Evolutionary conservation across 2,797 vertebrate species (phyloP).

Genomic region (Cetoscarus ocellatus): DNA sequence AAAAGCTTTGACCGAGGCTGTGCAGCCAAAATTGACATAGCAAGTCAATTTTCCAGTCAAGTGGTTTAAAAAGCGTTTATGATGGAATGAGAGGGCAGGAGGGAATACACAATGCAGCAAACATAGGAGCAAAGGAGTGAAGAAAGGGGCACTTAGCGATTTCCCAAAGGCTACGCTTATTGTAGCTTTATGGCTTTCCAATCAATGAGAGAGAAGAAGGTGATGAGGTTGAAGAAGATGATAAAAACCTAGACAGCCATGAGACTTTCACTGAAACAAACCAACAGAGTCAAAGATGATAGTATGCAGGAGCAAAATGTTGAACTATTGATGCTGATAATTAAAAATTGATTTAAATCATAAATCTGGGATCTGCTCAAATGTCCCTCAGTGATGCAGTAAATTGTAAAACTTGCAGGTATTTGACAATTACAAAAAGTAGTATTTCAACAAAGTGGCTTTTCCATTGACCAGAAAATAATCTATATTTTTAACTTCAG

Average conservation of each 20-base stretch:
- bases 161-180: slow-evolving; percentile 53
- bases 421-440: background rate
- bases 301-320: slow-evolving; percentile 3
- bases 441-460: background rate
- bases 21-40: slow-evolving; percentile 65
- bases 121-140: slow-evolving; percentile 45
- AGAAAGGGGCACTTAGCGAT: slow-evolving; percentile 46
- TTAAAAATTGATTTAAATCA: slow-evolving; percentile 11
- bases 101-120: slow-evolving; percentile 69
- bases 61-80: slow-evolving; percentile 78
- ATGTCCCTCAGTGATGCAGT: slow-evolving; percentile 9
- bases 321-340: slow-evolving; percentile 8
- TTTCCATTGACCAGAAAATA: background rate
- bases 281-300: slow-evolving; percentile 3
- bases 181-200: slow-evolving; percentile 63
- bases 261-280: slow-evolving; percentile 27
- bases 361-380: slow-evolving; percentile 4
- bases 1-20: slow-evolving; percentile 49
- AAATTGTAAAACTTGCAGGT: background rate
- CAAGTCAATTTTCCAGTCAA: slow-evolving; percentile 81
- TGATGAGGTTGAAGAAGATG: slow-evolving; percentile 34
- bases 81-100: slow-evolving; percentile 58
- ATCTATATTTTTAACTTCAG: background rate
- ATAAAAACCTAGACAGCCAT: slow-evolving; percentile 30
- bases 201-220: slow-evolving; percentile 58